Percentiles rank a stretch among this genome's conserved stretches.
phyloP scores from a whole-genome alignment of 1,140 invertebrate genomes.

The Aphelinus atriplicis region DNA sequence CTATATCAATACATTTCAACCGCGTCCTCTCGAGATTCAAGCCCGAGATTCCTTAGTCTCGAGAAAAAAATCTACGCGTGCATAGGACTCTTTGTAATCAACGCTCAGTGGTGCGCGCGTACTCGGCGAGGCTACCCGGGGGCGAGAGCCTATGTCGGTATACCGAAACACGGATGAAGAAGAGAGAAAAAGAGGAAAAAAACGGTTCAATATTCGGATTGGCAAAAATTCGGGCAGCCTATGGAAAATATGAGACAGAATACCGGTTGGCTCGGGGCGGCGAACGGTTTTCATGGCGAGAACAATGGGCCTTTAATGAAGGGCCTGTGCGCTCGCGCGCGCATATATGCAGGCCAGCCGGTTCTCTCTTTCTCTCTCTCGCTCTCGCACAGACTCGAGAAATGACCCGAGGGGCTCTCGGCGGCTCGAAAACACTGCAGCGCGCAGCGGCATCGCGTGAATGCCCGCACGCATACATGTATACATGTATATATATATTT shows the following conservation, averaged over 20 bases:
- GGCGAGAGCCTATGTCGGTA: neutral
- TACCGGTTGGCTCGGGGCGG: neutral
- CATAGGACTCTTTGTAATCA: too few species aligned
- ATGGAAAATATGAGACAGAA: constrained; percentile 10
- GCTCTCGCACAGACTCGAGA: neutral
- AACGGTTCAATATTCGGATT: neutral
- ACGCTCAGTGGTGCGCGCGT: too few species aligned
- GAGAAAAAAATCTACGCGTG: too few species aligned
- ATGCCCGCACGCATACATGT: too few species aligned
- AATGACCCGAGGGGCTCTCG: constrained; percentile 14
- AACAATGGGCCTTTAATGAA: constrained; percentile 40
- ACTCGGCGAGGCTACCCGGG: too few species aligned
- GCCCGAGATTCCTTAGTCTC: too few species aligned
- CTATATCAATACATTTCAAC: too few species aligned
- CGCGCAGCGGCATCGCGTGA: neutral
- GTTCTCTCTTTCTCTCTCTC: neutral
- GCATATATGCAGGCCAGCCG: too few species aligned
- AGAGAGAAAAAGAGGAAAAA: neutral
- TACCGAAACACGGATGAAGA: neutral
- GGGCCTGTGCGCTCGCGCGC: neutral
- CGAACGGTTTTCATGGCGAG: constrained; percentile 14
- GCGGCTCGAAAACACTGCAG: neutral
- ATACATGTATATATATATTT: too few species aligned
- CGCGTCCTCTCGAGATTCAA: too few species aligned
- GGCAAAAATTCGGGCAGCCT: neutral